phyloP scores from a whole-genome alignment of 1,140 invertebrate genomes.

The Listronotus bonariensis region DNA sequence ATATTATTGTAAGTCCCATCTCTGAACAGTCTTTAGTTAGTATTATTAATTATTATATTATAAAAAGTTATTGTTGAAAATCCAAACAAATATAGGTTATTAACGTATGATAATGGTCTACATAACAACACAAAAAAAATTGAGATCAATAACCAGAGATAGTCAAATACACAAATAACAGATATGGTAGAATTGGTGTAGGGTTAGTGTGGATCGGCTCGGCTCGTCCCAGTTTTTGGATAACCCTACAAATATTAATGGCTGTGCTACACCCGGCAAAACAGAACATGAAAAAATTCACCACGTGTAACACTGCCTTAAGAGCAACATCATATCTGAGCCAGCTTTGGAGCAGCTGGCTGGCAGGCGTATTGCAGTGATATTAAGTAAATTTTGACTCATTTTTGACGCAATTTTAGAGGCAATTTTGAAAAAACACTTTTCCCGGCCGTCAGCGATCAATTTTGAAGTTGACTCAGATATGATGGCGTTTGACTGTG shows the following conservation, averaged over 20 bases:
- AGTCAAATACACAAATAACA: constrained; percentile 26
- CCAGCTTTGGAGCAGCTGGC: constrained; percentile 54
- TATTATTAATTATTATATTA: too few relatives aligned
- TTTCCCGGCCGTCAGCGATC: constrained; percentile 55
- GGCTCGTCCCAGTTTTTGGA: constrained; percentile 55
- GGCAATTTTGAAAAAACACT: constrained; percentile 48
- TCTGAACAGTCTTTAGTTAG: too few relatives aligned
- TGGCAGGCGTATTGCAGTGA: constrained; percentile 27
- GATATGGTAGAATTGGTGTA: constrained; percentile 24
- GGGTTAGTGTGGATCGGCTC: constrained; percentile 49
- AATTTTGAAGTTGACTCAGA: constrained; percentile 63
- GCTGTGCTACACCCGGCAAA: constrained; percentile 21
- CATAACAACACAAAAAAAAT: too few relatives aligned
- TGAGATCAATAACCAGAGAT: constrained; percentile 18
- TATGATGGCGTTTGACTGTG: constrained; percentile 70
- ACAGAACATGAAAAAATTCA: constrained; percentile 7
- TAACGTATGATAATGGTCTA: too few relatives aligned
- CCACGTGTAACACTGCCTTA: constrained; percentile 41
- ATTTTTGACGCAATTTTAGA: constrained; percentile 23
- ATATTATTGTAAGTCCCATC: too few relatives aligned
- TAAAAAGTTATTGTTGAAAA: too few relatives aligned
- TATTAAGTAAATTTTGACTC: constrained; percentile 12
- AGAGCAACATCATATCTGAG: constrained; percentile 67
- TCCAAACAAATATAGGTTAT: too few relatives aligned
- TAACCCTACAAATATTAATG: constrained; percentile 57